Evolutionary conservation across 2,797 vertebrate genomes (phyloP).

Genomic region (Mus spretus): DNA sequence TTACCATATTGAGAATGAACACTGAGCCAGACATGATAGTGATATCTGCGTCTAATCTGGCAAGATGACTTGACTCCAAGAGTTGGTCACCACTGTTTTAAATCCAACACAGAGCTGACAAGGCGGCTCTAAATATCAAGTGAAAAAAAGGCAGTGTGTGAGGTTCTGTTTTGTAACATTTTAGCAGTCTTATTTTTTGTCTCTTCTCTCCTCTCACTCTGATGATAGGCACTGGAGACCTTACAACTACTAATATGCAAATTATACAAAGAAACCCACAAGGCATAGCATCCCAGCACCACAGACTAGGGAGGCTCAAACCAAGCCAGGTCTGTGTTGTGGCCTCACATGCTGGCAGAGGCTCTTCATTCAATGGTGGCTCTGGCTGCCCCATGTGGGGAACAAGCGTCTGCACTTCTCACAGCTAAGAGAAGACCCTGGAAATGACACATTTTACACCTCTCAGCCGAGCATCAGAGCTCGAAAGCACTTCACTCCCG

Average conservation of each 20-base stretch:
- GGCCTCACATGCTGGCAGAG: background rate
- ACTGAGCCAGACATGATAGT: background rate
- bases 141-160: background rate
- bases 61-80: background rate
- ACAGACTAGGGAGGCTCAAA: background rate
- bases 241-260: background rate
- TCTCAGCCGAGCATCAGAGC: slow-evolving; percentile 81
- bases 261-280: slow-evolving; percentile 27
- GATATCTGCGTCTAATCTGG: background rate
- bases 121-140: background rate
- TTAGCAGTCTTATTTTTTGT: background rate
- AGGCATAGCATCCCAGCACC: background rate
- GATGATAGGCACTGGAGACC: background rate
- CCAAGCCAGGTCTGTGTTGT: background rate
- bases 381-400: background rate
- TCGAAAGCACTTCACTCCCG: slow-evolving; percentile 86
- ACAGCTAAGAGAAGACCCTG: slow-evolving; percentile 64
- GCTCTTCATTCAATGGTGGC: slow-evolving; percentile 23
- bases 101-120: background rate
- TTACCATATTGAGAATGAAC: slow-evolving; percentile 43
- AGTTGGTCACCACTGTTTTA: background rate
- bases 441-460: slow-evolving; percentile 71
- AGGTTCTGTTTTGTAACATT: slow-evolving; percentile 52
- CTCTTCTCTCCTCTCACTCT: background rate
- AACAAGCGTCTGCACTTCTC: fast-evolving